These are phyloP conservation scores for Dipodomys stephensi DNA, from an alignment of 2,113 vertebrate species.

Conservation along the genomic window DNA sequence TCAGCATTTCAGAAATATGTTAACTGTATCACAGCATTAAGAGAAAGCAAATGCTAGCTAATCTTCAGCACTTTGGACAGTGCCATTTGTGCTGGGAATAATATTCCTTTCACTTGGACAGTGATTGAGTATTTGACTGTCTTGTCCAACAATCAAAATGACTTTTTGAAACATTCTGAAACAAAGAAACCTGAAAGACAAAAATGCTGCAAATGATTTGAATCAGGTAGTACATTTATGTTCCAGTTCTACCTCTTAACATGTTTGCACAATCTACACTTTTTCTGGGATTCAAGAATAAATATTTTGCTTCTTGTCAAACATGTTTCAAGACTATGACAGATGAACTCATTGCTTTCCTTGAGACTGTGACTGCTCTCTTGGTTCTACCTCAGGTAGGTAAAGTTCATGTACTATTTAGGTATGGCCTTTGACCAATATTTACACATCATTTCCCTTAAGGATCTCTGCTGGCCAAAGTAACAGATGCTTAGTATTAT, in stretches of 20 bases:
- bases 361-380: background rate
- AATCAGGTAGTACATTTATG: background rate
- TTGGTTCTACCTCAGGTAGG: background rate
- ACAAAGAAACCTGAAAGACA: background rate
- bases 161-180: background rate
- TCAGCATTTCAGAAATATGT: background rate
- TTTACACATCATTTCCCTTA: background rate
- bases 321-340: background rate
- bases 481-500: background rate
- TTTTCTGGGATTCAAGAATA: conserved; percentile 5
- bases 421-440: background rate
- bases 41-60: background rate
- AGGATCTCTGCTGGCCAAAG: background rate
- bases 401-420: background rate
- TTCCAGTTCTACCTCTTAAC: background rate
- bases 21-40: no score
- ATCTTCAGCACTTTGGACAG: background rate
- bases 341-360: background rate
- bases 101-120: no score
- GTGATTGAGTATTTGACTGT: background rate
- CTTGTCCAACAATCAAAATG: background rate
- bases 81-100: no score
- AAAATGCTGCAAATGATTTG: no score
- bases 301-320: background rate
- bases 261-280: background rate